Conservation (phyloP, 2,797 vertebrate genomes). For the Molothrus ater region DNA sequence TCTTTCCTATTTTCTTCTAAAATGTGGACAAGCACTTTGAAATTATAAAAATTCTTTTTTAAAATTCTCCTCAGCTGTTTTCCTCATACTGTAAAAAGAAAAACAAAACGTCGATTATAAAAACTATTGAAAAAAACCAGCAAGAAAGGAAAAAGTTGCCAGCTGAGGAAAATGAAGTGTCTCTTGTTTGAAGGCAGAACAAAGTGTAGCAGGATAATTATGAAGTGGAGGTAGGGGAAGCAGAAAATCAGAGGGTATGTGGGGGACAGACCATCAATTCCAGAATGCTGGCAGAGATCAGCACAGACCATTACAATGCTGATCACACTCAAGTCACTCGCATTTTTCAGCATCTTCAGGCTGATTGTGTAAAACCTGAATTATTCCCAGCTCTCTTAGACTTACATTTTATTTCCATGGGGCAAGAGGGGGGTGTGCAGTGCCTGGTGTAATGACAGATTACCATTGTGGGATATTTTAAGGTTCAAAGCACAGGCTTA, state of each 20-base stretch:
- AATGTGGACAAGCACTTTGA: neutral
- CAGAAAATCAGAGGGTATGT: neutral
- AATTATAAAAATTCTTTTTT: neutral
- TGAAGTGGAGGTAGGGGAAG: neutral
- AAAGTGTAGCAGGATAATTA: neutral
- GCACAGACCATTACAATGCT: neutral
- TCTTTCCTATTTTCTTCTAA: neutral
- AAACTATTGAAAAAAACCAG: neutral
- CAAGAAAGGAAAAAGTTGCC: neutral
- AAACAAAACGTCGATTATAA: neutral
- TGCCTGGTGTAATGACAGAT: fast-evolving
- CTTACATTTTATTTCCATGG: neutral
- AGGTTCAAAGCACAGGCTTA: constrained; percentile 48
- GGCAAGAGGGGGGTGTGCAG: neutral
- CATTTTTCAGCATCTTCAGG: neutral
- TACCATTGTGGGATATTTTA: neutral
- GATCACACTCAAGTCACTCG: neutral
- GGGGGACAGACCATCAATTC: neutral
- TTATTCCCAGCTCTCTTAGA: neutral
- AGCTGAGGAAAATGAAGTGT: neutral
- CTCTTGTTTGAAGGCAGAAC: neutral
- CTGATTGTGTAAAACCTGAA: neutral
- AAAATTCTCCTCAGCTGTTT: constrained; percentile 10
- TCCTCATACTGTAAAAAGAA: neutral
- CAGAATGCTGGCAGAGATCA: neutral